Base-by-base conservation (phyloP, 2,113 vertebrate species). In the Phalacrocorax pelagicus region DNA sequence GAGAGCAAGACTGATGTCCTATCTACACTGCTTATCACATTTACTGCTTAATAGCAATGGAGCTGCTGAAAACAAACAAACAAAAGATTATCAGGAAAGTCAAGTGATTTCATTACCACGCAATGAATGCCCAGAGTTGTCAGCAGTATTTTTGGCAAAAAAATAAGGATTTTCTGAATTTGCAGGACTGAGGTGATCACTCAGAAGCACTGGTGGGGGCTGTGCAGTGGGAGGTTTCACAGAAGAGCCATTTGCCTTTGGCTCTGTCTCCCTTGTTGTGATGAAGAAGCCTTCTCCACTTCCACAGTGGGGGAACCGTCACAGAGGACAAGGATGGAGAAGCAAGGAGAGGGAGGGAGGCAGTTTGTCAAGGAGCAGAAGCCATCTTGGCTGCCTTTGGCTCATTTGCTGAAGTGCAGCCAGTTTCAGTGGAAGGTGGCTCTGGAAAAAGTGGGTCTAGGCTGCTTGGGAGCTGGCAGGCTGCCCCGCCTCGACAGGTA, bases 61-160 rank as follows among this genome's bases (percentile, higher is more conserved):
- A 92, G 44, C 70, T 71, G 81, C 78, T 78, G 77, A 94, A 82
- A 96, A 55, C n/a, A 90, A 91, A 38, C n/a, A 92, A 92, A 44
- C 36, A 71, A 81, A 70, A 57, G 30, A 52, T 47, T 21, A 36
- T 23, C 62, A 65, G 54, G 57, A 16, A 85, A 90, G 49, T 10
- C 8, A 5, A 72, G 57, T 44, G 78, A 87, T 57, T 72, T 18
- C 52, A 52, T 81, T 89, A 52, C 40, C 44, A 32, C 0, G 1
- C 57, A 87, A 94, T 34, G 27, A 87, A 75, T 44, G 40, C 36
- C 34, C 36, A 36, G 77, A 89, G 52, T 57, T 15, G 3, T 38
- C 55, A 71, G 44, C 1, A 3, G 24, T 55, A 62, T 58, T 81
- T 95, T 42, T 71, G 16, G 44, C 5, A 9, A 15, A 14, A 62